phyloP scores from a whole-genome alignment of 2,888 invertebrate genomes.

The Acanthopleura granulata region DNA sequence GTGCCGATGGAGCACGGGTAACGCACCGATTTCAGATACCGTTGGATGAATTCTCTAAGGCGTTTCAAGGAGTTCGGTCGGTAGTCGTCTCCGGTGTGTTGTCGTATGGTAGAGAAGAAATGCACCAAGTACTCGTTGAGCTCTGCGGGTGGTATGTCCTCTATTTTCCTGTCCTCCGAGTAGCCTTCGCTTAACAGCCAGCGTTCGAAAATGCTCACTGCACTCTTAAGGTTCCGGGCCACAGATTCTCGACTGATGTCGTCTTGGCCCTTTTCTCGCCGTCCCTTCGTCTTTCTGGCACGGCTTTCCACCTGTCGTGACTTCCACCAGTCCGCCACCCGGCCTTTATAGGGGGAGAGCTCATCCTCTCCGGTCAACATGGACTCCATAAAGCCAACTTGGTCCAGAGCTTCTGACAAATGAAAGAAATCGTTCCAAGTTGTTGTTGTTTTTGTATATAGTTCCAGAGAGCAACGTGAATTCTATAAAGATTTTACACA shows the following conservation, averaged over 20 bases:
- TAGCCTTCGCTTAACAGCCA: slow-evolving; percentile 8
- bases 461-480: too few relatives aligned
- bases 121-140: not conserved
- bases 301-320: too few relatives aligned
- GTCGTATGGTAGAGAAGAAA: not conserved
- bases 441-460: too few relatives aligned
- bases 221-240: not conserved
- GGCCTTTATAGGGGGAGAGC: too few relatives aligned
- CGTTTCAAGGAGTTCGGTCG: slow-evolving; percentile 11
- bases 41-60: slow-evolving; percentile 8
- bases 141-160: not conserved
- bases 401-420: too few relatives aligned
- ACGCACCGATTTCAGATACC: not conserved
- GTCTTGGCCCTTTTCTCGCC: too few relatives aligned
- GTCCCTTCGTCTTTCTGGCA: too few relatives aligned
- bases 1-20: slow-evolving; percentile 8
- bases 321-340: too few relatives aligned
- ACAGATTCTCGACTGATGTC: not conserved
- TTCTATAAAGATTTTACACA: too few relatives aligned
- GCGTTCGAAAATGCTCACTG: slow-evolving; percentile 9
- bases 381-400: too few relatives aligned
- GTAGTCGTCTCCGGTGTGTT: not conserved
- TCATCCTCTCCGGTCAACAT: too few relatives aligned
- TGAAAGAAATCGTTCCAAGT: too few relatives aligned
- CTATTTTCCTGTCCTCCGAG: not conserved